Percentiles rank a stretch among this genome's conserved stretches.
phyloP scores from a whole-genome alignment of 1,140 invertebrate species.

The Dolichoris vasculosae region DNA sequence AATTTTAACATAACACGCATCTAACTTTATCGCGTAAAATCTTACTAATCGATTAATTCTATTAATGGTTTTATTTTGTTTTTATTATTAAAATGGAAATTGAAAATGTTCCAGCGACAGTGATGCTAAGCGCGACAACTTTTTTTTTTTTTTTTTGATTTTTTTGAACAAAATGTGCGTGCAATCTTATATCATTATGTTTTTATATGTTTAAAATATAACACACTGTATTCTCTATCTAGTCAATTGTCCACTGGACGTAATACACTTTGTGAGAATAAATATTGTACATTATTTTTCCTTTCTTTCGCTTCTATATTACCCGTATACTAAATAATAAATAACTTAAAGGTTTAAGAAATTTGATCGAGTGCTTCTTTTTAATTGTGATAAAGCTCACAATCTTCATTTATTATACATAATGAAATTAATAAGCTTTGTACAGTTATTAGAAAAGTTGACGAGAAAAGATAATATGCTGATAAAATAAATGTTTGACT shows the following conservation, averaged over 20 bases:
- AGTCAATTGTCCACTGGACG: slow-evolving; percentile 66
- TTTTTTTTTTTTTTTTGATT: too few species aligned
- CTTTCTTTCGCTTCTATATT: neutral
- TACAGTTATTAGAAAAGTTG: slow-evolving; percentile 51
- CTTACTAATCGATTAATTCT: slow-evolving; percentile 36
- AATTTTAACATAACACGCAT: neutral
- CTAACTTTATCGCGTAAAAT: neutral
- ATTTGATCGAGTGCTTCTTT: slow-evolving; percentile 13
- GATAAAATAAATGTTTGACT: slow-evolving; percentile 37
- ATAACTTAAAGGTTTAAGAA: slow-evolving; percentile 11
- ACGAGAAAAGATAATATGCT: slow-evolving; percentile 22
- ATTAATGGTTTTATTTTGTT: slow-evolving; percentile 13
- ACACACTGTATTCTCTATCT: slow-evolving; percentile 64
- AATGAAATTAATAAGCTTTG: slow-evolving; percentile 54
- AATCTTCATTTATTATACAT: slow-evolving; percentile 53
- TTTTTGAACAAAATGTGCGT: slow-evolving; percentile 17
- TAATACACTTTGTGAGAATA: slow-evolving; percentile 59
- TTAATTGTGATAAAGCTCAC: slow-evolving; percentile 49
- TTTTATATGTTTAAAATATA: slow-evolving; percentile 33
- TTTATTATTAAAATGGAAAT: slow-evolving; percentile 1
- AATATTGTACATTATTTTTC: slow-evolving; percentile 26
- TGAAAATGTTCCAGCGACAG: slow-evolving; percentile 38
- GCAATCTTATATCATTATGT: slow-evolving; percentile 19
- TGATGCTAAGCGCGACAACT: slow-evolving; percentile 12
- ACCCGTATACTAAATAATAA: neutral